These are phyloP conservation scores for Hartigia nigra DNA, from an alignment of 2,888 invertebrate genomes.

Conservation along the genomic window DNA sequence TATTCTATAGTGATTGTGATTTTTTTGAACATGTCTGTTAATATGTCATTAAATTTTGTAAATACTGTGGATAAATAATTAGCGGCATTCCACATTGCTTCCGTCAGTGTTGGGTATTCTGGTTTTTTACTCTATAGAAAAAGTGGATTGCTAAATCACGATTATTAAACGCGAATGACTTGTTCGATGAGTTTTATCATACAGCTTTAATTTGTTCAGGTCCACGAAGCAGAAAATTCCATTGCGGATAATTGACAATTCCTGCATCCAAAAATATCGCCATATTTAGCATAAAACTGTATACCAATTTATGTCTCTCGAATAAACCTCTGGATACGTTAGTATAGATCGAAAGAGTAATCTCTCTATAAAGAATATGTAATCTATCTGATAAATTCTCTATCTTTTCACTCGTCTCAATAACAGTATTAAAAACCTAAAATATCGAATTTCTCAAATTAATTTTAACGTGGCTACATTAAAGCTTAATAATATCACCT, in stretches of 20 bases:
- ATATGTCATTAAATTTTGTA: slow-evolving; percentile 69
- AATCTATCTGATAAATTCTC: slow-evolving; percentile 77
- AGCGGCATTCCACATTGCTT: slow-evolving; percentile 77
- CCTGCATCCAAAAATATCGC: slow-evolving; percentile 78
- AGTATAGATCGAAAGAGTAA: slow-evolving; percentile 83
- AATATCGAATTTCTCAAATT: slow-evolving; percentile 26
- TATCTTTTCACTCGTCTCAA: slow-evolving; percentile 78
- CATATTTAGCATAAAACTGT: slow-evolving; percentile 84
- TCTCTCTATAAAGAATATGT: slow-evolving; percentile 78
- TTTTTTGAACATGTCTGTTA: slow-evolving; percentile 68
- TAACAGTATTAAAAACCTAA: slow-evolving; percentile 84
- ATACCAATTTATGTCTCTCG: slow-evolving; percentile 90
- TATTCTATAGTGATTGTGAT: slow-evolving; percentile 73
- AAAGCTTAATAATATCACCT: slow-evolving; percentile 61
- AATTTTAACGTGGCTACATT: not conserved
- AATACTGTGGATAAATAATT: slow-evolving; percentile 74
- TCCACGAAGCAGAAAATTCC: slow-evolving; percentile 85
- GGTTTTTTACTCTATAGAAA: slow-evolving; percentile 72
- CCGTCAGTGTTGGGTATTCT: slow-evolving; percentile 70
- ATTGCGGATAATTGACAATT: slow-evolving; percentile 73
- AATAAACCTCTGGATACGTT: slow-evolving; percentile 92
- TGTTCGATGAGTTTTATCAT: slow-evolving; percentile 31
- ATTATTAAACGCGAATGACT: not conserved
- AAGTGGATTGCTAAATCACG: slow-evolving; percentile 1
- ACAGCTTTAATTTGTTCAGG: slow-evolving; percentile 71